These are phyloP conservation scores for Orius laevigatus DNA, from an alignment of 1,140 invertebrate genomes.

Conservation along the genomic window DNA sequence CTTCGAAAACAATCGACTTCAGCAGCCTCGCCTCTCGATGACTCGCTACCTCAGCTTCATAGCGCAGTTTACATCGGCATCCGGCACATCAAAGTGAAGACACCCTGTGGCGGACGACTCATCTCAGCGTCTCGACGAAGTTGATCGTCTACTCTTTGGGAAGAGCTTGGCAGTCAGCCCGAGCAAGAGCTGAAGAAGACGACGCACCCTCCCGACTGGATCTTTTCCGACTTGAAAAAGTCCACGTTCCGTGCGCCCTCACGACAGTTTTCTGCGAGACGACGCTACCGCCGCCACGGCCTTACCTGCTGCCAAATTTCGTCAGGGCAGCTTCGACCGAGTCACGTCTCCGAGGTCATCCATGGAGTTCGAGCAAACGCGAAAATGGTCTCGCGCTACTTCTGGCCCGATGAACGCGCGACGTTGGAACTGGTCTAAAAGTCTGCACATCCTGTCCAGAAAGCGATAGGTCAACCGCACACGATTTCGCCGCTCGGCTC, in stretches of 20 bases:
- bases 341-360: neutral
- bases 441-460: neutral
- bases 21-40: constrained; percentile 25
- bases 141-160: neutral
- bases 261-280: neutral
- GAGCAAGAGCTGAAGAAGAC: neutral
- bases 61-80: constrained; percentile 26
- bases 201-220: neutral
- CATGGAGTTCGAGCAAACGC: neutral
- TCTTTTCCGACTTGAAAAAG: neutral
- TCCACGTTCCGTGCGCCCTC: neutral
- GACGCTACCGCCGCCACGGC: neutral
- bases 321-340: neutral
- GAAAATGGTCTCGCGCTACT: neutral
- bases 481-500: neutral
- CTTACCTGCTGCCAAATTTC: neutral
- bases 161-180: neutral
- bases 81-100: constrained; percentile 22
- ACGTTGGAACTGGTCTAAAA: neutral
- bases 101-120: constrained; percentile 5
- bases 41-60: constrained; percentile 27
- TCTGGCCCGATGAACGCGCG: neutral
- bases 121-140: constrained; percentile 8
- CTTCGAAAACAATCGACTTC: neutral
- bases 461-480: neutral